These are phyloP conservation scores for Chirona hameri DNA, from an alignment of 2,888 invertebrate species.

Conservation along the genomic window DNA sequence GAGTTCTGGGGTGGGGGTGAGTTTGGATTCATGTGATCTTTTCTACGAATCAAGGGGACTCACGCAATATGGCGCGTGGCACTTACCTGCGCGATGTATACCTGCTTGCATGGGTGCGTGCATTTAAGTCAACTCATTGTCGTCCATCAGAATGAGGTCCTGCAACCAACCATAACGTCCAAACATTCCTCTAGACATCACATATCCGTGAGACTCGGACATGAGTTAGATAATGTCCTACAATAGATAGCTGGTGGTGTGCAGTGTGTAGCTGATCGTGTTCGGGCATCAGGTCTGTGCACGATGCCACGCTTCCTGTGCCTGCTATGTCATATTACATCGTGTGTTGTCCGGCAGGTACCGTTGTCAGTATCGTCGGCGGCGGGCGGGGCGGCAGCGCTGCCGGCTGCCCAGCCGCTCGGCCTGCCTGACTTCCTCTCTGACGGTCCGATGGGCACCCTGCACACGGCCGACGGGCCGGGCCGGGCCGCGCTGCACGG, in stretches of 20 bases:
- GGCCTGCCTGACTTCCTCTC: conserved; percentile 27
- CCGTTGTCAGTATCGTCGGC: not conserved
- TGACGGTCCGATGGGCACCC: conserved; percentile 24
- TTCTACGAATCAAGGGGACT: not conserved
- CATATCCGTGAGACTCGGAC: no score
- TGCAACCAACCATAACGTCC: no score
- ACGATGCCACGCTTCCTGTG: no score
- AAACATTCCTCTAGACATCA: no score
- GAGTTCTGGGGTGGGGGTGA: not conserved
- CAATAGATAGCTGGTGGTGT: no score
- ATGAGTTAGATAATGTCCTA: no score
- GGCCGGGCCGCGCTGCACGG: not conserved
- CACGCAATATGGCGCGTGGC: not conserved
- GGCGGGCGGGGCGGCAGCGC: not conserved
- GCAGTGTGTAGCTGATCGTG: no score
- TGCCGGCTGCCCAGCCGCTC: not conserved
- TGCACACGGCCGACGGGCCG: not conserved
- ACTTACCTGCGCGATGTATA: not conserved
- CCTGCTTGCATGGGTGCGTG: not conserved
- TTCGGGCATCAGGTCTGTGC: no score
- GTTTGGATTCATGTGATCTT: not conserved
- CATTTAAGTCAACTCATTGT: no score
- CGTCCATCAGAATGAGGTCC: no score
- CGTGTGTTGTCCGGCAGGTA: not conserved
- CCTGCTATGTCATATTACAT: no score